Evolutionary conservation across 2,113 vertebrate genomes (phyloP).

Genomic region (Antechinus flavipes): DNA sequence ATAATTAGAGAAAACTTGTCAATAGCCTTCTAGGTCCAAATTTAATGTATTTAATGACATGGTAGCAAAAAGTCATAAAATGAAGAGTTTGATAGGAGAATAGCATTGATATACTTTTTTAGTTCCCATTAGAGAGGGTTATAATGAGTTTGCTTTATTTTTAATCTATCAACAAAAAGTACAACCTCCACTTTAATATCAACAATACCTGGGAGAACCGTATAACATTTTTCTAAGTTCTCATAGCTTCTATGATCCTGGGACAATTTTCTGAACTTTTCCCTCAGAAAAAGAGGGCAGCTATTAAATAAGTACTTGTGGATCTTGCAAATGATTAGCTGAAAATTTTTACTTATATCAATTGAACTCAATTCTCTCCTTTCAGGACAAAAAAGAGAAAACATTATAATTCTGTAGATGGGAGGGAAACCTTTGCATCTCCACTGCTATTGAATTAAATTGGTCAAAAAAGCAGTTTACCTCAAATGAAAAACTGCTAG

Average conservation of each 20-base stretch:
- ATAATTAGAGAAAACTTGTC: constrained; percentile 23
- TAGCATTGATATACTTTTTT: background rate
- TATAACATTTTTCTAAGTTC: background rate
- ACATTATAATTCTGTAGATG: background rate
- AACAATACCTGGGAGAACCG: background rate
- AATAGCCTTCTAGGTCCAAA: constrained; percentile 14
- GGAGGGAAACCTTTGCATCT: background rate
- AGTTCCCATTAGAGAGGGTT: background rate
- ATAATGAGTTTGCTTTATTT: background rate
- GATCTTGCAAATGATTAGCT: background rate
- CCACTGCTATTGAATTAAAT: background rate
- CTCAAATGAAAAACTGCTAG: background rate
- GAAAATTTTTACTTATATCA: background rate
- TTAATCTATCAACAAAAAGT: background rate
- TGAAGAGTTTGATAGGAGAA: background rate
- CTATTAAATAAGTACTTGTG: background rate
- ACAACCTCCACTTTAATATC: background rate
- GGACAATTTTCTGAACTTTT: background rate
- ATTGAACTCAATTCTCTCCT: background rate
- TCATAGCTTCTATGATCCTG: background rate
- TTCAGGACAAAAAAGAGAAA: background rate
- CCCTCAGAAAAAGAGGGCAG: background rate
- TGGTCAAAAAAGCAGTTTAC: background rate
- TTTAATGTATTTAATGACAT: constrained; percentile 20
- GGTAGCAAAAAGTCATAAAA: background rate